Percentiles rank a stretch among this genome's conserved stretches.
phyloP scores from a whole-genome alignment of 1,140 invertebrate species.

The Drosophila miranda region DNA sequence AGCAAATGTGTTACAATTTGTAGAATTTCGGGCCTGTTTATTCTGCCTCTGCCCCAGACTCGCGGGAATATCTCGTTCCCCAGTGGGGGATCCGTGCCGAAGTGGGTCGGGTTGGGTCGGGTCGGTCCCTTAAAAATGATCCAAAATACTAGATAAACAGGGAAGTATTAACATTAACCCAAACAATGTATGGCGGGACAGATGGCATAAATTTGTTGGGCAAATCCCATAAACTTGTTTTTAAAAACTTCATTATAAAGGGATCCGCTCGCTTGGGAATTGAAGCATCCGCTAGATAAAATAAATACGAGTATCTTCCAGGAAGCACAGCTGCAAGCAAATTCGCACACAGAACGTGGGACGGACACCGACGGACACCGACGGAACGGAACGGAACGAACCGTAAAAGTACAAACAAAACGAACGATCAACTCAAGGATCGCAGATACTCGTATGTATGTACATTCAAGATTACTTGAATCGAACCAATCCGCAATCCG shows the following conservation, averaged over 20 bases:
- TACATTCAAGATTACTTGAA: conserved; percentile 14
- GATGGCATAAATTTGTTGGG: conserved; percentile 59
- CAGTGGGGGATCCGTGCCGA: conserved; percentile 27
- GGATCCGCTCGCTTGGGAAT: conserved; percentile 21
- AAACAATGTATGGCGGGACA: conserved; percentile 26
- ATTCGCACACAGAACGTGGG: conserved; percentile 29
- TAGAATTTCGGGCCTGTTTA: conserved; percentile 45
- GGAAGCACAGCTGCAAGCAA: conserved; percentile 76
- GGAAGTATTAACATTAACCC: conserved; percentile 9
- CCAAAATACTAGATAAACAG: conserved; percentile 27
- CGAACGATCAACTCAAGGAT: conserved; percentile 34
- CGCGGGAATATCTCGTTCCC: conserved; percentile 15
- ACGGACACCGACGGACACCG: conserved; percentile 4
- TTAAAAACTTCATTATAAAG: conserved; percentile 65
- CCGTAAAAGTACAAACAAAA: conserved; percentile 36
- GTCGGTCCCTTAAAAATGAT: conserved; percentile 8
- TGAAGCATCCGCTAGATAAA: conserved; percentile 52
- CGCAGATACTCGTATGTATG: conserved; percentile 34
- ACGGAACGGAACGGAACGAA: not conserved
- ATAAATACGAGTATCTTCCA: conserved; percentile 65
- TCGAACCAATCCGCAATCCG: conserved; percentile 20
- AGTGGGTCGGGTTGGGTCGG: conserved; percentile 4
- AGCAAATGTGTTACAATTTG: conserved; percentile 68
- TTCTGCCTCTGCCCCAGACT: conserved; percentile 32
- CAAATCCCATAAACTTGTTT: conserved; percentile 62